A percentile compares a stretch with the other conserved stretches of the same genome.
phyloP scores from a whole-genome alignment of 2,797 vertebrate genomes.

The Megalops cyprinoides region DNA sequence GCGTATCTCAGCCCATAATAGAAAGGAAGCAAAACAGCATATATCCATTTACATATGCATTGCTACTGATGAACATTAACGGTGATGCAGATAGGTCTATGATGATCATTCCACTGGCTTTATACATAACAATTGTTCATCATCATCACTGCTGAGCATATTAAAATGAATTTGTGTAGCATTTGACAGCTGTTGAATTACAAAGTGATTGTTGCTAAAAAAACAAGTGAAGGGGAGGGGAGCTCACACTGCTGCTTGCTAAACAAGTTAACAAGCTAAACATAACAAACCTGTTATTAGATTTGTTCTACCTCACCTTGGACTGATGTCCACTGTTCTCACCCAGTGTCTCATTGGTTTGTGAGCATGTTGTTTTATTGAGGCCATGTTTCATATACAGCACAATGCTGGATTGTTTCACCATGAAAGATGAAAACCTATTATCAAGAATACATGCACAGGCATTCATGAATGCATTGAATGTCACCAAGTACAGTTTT shows the following conservation, averaged over 20 bases:
- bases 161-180: constrained; percentile 50
- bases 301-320: neutral
- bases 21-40: neutral
- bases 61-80: neutral
- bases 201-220: constrained; percentile 50
- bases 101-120: neutral
- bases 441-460: too few relatives aligned
- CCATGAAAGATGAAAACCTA: too few relatives aligned
- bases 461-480: too few relatives aligned
- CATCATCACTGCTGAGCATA: constrained; percentile 44
- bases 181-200: constrained; percentile 54
- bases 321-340: neutral
- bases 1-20: neutral
- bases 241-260: neutral
- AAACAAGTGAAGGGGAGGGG: neutral
- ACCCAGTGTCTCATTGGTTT: neutral
- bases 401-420: neutral
- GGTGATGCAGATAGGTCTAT: neutral
- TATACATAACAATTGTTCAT: constrained; percentile 30
- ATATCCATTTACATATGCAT: neutral
- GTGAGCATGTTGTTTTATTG: neutral
- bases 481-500: too few relatives aligned
- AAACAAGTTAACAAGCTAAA: constrained; percentile 13
- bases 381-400: neutral
- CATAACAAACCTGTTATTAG: neutral